A percentile compares a stretch with the other conserved stretches of the same genome.
phyloP scores from a whole-genome alignment of 2,113 vertebrate genomes.

The Microcebus tavaratra region DNA sequence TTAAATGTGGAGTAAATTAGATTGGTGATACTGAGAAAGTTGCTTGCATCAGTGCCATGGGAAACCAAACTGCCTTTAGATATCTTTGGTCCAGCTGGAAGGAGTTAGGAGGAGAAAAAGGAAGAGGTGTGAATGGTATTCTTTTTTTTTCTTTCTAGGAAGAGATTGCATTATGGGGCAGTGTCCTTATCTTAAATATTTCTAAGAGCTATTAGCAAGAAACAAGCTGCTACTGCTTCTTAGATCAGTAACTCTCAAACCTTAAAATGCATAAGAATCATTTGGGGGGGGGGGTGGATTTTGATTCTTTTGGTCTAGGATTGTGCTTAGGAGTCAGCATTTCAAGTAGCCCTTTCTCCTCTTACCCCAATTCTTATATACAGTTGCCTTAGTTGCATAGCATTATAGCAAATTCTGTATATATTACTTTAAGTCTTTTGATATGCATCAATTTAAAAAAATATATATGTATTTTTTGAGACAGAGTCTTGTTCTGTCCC shows the following conservation, averaged over 20 bases:
- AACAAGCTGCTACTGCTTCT: too few relatives aligned
- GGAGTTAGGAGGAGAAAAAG: neutral
- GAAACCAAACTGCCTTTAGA: neutral
- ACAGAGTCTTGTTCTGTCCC: too few relatives aligned
- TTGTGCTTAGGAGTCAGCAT: neutral
- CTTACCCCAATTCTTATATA: neutral
- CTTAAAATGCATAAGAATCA: too few relatives aligned
- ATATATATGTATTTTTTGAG: too few relatives aligned
- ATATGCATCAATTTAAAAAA: too few relatives aligned
- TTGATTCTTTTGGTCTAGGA: too few relatives aligned
- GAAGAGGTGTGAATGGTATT: neutral
- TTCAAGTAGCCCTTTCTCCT: neutral
- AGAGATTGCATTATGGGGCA: neutral
- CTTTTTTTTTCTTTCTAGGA: neutral
- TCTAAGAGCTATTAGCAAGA: neutral
- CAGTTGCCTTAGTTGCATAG: neutral
- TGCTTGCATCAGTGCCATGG: neutral
- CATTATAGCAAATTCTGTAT: neutral
- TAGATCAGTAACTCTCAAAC: too few relatives aligned
- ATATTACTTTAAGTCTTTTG: neutral
- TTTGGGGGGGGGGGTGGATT: too few relatives aligned
- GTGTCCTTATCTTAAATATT: neutral
- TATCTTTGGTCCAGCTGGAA: neutral
- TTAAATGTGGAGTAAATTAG: neutral
- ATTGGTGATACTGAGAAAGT: neutral